These are phyloP conservation scores for Antheraea assamensis DNA, from an alignment of 2,888 invertebrate genomes.

Conservation along the genomic window DNA sequence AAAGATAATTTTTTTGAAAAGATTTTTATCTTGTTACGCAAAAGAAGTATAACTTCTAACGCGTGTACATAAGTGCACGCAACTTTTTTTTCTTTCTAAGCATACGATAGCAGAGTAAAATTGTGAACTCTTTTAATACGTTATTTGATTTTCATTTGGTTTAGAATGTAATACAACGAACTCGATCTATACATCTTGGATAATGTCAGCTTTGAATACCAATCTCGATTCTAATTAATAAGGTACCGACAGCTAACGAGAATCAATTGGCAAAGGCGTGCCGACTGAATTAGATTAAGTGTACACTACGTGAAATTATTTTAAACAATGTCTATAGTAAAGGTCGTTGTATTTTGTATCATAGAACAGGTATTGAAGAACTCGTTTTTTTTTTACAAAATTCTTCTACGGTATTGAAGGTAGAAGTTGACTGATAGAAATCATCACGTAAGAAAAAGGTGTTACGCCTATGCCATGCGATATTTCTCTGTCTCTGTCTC, in stretches of 20 bases:
- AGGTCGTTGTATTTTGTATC: neutral
- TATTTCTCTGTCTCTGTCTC: too few species aligned
- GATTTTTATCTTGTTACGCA: too few species aligned
- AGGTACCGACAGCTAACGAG: neutral
- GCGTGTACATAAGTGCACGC: too few species aligned
- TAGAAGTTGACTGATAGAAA: too few species aligned
- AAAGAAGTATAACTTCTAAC: too few species aligned
- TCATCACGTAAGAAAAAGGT: too few species aligned
- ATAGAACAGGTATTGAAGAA: neutral
- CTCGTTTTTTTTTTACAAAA: neutral
- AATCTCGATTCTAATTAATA: neutral
- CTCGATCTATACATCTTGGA: neutral
- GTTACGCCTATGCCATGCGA: too few species aligned
- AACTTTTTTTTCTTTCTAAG: too few species aligned
- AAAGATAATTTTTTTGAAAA: too few species aligned
- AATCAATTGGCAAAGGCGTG: slow-evolving; percentile 6
- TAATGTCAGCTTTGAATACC: slow-evolving; percentile 1
- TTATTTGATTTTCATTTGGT: neutral
- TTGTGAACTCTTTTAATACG: neutral
- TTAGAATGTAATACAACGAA: neutral
- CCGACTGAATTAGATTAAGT: neutral
- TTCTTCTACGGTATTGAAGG: too few species aligned
- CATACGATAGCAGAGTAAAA: too few species aligned
- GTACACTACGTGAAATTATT: neutral
- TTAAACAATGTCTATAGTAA: neutral